Conservation (phyloP, 2,888 invertebrate genomes). For the Nephrotoma appendiculata region DNA sequence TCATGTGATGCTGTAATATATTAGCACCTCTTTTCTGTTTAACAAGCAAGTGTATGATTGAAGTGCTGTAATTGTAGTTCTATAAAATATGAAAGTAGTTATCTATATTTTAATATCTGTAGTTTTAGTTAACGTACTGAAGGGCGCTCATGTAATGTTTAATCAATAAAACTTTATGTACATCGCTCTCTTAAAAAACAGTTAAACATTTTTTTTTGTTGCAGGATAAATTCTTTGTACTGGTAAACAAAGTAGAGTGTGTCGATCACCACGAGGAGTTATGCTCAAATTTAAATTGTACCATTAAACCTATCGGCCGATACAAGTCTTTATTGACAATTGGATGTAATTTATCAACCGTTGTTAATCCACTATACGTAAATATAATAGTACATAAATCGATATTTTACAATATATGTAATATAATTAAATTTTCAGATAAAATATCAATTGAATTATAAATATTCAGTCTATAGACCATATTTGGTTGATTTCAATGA, state of each 20-base stretch:
- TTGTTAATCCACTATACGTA: background rate
- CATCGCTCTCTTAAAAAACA: too few relatives aligned
- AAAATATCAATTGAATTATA: background rate
- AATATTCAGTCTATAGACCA: background rate
- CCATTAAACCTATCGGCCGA: background rate
- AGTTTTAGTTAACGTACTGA: background rate
- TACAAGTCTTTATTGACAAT: background rate
- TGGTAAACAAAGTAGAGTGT: background rate
- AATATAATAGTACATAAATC: background rate
- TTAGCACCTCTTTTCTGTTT: too few relatives aligned
- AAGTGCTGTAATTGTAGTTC: too few relatives aligned
- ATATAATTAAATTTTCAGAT: background rate
- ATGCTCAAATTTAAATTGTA: background rate
- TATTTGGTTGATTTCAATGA: background rate
- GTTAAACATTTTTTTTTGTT: too few relatives aligned
- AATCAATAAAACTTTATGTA: too few relatives aligned
- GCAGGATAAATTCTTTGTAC: too few relatives aligned
- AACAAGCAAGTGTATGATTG: too few relatives aligned
- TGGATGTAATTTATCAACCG: background rate
- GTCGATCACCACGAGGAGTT: background rate
- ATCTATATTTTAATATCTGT: background rate
- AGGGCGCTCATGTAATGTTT: background rate
- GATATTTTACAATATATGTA: background rate
- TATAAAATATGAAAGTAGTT: background rate
- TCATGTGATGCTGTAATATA: too few relatives aligned